A percentile compares a stretch with the other conserved stretches of the same genome.
Evolutionary conservation across 2,113 vertebrate genomes (phyloP).

Genomic region (Ranitomeya imitator): DNA sequence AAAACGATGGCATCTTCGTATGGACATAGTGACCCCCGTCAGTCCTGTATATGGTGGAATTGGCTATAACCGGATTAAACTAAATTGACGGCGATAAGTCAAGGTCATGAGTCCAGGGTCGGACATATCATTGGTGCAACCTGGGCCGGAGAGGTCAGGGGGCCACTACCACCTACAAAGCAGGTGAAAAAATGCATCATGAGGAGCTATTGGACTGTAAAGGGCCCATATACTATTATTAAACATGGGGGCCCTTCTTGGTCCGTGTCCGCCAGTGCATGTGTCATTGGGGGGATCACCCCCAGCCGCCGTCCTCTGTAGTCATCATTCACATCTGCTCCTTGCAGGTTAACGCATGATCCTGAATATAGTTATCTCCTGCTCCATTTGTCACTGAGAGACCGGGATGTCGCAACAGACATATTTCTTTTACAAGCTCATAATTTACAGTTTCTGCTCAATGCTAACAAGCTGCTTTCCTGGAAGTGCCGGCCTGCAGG

Average conservation of each 20-base stretch:
- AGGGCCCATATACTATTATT: no score
- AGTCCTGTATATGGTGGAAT: no score
- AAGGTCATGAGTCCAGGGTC: background rate
- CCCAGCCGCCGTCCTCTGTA: background rate
- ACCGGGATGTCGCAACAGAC: background rate
- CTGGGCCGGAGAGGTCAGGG: no score
- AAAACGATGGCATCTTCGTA: no score
- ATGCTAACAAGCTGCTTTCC: background rate
- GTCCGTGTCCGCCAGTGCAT: no score
- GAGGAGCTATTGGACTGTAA: no score
- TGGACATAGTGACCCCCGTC: no score
- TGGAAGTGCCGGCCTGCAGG: background rate
- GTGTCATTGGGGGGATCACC: background rate
- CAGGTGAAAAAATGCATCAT: no score
- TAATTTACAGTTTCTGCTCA: background rate
- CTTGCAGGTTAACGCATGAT: background rate
- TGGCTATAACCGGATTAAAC: no score
- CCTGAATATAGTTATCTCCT: background rate
- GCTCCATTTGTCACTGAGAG: background rate
- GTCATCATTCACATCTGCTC: background rate
- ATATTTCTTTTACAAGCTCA: background rate
- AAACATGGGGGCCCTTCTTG: no score
- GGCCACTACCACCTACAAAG: no score
- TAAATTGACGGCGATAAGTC: background rate
- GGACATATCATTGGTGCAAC: no score